These are phyloP conservation scores for Julus scandinavius DNA, from an alignment of 2,888 invertebrate species.

Conservation along the genomic window DNA sequence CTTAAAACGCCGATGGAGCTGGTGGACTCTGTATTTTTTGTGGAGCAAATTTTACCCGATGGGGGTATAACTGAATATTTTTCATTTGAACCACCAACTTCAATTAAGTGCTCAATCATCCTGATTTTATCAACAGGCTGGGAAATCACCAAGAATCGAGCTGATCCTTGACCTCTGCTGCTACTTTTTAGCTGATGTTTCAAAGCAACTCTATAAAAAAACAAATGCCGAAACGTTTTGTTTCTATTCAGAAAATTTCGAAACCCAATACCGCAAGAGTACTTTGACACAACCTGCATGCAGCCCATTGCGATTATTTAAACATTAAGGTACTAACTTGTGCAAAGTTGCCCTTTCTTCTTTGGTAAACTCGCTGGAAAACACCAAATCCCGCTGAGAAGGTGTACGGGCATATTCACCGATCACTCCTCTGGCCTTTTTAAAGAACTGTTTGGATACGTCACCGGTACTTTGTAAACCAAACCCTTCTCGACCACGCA, in stretches of 20 bases:
- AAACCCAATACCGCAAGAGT: no score
- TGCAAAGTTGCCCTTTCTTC: constrained; percentile 68
- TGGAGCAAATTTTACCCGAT: background rate
- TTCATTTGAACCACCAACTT: constrained; percentile 68
- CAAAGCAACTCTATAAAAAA: constrained; percentile 65
- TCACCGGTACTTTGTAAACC: constrained; percentile 54
- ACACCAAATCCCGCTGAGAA: constrained; percentile 65
- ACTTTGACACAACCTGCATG: no score
- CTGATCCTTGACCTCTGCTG: constrained; percentile 68
- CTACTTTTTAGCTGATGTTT: constrained; percentile 69
- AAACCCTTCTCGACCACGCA: constrained; percentile 63
- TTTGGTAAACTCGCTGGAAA: constrained; percentile 66
- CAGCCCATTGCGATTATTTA: no score
- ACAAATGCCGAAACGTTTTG: background rate
- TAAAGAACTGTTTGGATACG: background rate
- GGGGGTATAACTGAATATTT: constrained; percentile 68
- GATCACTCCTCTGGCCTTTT: background rate
- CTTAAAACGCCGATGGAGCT: background rate
- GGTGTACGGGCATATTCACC: constrained; percentile 63
- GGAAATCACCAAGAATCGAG: constrained; percentile 69
- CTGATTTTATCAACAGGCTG: constrained; percentile 67
- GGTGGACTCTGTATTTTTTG: background rate
- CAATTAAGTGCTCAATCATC: constrained; percentile 68
- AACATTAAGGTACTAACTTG: background rate
- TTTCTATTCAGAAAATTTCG: no score